A percentile compares a stretch with the other conserved stretches of the same genome.
Evolutionary conservation across 1,140 invertebrate species (phyloP).

Genomic region (Platyscapa corneri): DNA sequence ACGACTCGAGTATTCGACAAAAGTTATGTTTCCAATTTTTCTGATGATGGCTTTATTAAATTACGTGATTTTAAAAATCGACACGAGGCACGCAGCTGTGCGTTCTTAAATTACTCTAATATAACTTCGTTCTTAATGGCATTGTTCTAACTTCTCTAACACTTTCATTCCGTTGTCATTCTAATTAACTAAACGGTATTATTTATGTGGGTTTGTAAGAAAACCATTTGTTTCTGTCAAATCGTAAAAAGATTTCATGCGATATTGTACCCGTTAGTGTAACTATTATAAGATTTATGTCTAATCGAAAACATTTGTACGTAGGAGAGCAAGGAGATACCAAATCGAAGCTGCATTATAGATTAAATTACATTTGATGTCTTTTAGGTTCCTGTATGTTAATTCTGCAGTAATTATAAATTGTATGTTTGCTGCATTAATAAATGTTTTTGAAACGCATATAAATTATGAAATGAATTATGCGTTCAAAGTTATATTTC

Average conservation of each 20-base stretch:
- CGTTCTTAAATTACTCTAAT: not conserved
- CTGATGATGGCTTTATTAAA: not conserved
- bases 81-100: not conserved
- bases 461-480: not conserved
- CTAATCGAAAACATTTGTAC: not conserved
- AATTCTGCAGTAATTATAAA: not conserved
- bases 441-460: not conserved
- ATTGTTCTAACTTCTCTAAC: not conserved
- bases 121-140: not conserved
- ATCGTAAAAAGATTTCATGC: not conserved
- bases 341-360: not conserved
- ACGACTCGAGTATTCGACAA: not conserved
- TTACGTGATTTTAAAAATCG: not conserved
- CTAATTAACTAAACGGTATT: constrained; percentile 1
- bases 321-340: not conserved
- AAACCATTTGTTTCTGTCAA: not conserved
- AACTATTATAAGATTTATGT: not conserved
- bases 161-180: not conserved
- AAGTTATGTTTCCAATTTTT: not conserved
- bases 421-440: not conserved
- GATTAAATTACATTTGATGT: not conserved
- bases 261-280: not conserved
- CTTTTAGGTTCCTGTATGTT: not conserved
- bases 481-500: not conserved
- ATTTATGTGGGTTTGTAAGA: not conserved